Evolutionary conservation across 2,888 invertebrate genomes (phyloP).

Genomic region (Aelia acuminata): DNA sequence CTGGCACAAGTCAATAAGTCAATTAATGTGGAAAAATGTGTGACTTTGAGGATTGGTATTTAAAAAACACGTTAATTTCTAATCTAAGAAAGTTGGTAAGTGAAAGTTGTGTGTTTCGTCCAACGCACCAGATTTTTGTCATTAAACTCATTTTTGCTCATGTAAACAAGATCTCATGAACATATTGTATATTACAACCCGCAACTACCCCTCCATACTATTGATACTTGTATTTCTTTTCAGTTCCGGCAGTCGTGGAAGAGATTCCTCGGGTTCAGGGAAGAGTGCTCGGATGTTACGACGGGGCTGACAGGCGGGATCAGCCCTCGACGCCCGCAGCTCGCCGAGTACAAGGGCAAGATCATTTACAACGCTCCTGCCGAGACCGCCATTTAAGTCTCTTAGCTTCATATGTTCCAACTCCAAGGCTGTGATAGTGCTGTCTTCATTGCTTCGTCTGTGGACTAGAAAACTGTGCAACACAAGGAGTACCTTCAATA

Average conservation of each 20-base stretch:
- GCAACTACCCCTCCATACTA: too few species aligned
- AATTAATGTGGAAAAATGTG: too few species aligned
- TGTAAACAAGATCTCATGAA: too few species aligned
- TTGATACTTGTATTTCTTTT: neutral
- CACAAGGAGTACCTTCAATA: neutral
- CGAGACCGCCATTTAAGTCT: slow-evolving; percentile 36
- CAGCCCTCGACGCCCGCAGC: slow-evolving; percentile 29
- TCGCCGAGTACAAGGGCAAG: neutral
- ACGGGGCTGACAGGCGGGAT: slow-evolving; percentile 34
- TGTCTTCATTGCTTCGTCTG: neutral
- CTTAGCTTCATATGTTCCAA: neutral
- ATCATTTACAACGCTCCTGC: neutral
- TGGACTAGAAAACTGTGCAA: neutral
- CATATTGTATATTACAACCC: too few species aligned
- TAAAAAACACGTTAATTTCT: too few species aligned
- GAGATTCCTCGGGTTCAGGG: slow-evolving; percentile 28
- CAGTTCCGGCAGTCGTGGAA: slow-evolving; percentile 61
- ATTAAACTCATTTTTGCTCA: too few species aligned
- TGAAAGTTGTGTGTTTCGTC: too few species aligned
- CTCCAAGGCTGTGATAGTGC: slow-evolving; percentile 10
- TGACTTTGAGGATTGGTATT: too few species aligned
- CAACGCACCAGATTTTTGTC: too few species aligned
- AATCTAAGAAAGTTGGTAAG: too few species aligned
- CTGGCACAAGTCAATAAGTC: too few species aligned
- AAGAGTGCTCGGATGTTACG: slow-evolving; percentile 16